These are phyloP conservation scores for Drosophila mettleri DNA, from an alignment of 2,888 invertebrate genomes.

Conservation along the genomic window DNA sequence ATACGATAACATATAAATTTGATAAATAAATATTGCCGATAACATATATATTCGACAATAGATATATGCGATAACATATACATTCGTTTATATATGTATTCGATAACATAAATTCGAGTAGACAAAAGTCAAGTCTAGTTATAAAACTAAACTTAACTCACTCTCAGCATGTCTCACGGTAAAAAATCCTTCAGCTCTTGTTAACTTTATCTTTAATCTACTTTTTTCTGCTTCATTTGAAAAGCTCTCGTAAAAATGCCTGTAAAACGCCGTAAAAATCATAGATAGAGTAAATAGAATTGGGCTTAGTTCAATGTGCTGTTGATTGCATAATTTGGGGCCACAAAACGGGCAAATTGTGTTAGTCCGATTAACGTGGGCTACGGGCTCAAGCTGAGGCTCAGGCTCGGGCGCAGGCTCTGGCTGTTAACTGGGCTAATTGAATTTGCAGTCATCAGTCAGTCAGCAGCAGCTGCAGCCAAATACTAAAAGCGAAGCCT, in stretches of 20 bases:
- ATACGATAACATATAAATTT: too few species aligned
- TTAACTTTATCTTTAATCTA: not conserved
- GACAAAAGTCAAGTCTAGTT: not conserved
- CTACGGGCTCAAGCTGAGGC: conserved; percentile 3
- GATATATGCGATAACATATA: too few species aligned
- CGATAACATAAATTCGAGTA: too few species aligned
- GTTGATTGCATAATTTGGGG: conserved; percentile 59
- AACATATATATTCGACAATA: too few species aligned
- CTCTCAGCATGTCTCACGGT: too few species aligned
- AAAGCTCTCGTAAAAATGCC: not conserved
- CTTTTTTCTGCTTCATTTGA: not conserved
- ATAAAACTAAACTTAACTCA: not conserved
- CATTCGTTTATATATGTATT: too few species aligned
- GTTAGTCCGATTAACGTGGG: conserved; percentile 54
- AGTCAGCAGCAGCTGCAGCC: conserved; percentile 11
- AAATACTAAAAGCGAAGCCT: conserved; percentile 24
- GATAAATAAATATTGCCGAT: too few species aligned
- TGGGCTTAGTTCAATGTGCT: conserved; percentile 29
- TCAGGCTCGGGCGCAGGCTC: conserved; percentile 23
- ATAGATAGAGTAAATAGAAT: conserved; percentile 2
- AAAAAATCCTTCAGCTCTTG: too few species aligned
- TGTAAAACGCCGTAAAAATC: not conserved
- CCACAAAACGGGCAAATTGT: conserved; percentile 66
- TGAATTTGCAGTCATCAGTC: conserved; percentile 56
- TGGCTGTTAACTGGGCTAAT: conserved; percentile 62